phyloP scores from a whole-genome alignment of 2,888 invertebrate species.

The Chymomyza caudatula region DNA sequence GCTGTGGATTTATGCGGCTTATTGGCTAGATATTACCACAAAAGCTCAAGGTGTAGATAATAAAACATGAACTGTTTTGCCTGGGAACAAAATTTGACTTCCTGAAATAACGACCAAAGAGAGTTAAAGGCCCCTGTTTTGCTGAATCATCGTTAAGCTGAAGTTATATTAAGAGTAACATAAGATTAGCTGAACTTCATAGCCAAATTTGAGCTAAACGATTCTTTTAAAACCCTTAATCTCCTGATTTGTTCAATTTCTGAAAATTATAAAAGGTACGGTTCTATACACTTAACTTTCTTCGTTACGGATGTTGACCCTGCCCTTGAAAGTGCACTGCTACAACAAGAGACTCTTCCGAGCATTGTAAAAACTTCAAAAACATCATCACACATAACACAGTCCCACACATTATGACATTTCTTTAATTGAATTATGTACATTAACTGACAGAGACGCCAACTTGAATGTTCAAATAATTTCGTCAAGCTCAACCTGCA shows the following conservation, averaged over 20 bases:
- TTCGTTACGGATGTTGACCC: background rate
- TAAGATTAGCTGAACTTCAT: no score
- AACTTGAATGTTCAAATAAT: slow-evolving; percentile 48
- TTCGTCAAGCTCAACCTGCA: slow-evolving; percentile 40
- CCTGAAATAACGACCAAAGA: background rate
- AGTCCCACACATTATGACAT: slow-evolving; percentile 22
- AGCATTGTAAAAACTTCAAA: background rate
- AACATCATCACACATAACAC: slow-evolving; percentile 21
- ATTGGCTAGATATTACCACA: background rate
- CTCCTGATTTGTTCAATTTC: no score
- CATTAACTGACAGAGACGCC: slow-evolving; percentile 48
- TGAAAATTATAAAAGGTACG: no score
- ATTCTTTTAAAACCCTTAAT: no score
- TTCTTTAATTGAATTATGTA: slow-evolving; percentile 59
- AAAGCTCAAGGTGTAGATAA: background rate
- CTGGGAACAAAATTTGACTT: background rate
- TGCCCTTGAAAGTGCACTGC: background rate
- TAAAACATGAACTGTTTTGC: background rate
- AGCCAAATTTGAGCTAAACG: no score
- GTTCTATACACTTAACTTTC: background rate
- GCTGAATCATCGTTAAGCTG: background rate
- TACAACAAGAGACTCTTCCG: background rate
- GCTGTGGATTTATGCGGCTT: slow-evolving; percentile 51
- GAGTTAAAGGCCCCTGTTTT: background rate
- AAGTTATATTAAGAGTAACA: no score